Evolutionary conservation across 2,797 vertebrate species (phyloP).

Genomic region (Heliangelus exortis): DNA sequence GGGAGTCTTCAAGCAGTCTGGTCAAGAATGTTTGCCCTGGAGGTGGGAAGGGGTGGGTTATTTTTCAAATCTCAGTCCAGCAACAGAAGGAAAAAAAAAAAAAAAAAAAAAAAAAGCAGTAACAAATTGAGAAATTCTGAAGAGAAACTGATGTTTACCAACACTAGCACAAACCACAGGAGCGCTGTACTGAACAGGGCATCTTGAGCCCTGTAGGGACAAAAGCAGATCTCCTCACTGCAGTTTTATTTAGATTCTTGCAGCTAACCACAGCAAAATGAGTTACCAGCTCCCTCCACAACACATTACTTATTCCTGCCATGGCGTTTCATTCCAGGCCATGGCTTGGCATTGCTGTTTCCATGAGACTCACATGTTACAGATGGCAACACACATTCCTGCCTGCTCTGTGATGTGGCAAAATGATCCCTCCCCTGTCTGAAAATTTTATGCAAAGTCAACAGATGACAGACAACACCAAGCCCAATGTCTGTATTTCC

Average conservation of each 20-base stretch:
- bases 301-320: neutral
- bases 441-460: neutral
- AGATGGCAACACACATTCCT: neutral
- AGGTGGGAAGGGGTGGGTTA: neutral
- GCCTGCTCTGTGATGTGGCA: neutral
- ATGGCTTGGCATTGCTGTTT: neutral
- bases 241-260: neutral
- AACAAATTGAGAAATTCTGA: neutral
- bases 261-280: neutral
- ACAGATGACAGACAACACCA: neutral
- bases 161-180: accelerated
- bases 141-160: neutral
- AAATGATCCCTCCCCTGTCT: neutral
- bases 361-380: neutral
- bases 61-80: neutral
- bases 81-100: neutral
- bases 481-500: neutral
- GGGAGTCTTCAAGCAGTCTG: neutral
- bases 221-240: neutral
- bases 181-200: neutral
- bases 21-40: neutral
- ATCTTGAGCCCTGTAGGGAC: accelerated
- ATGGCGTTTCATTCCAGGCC: neutral
- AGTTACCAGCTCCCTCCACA: neutral
- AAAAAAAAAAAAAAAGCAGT: neutral